Base-by-base conservation (phyloP, 1,140 invertebrate species). In the Zaprionus kolodkinae region DNA sequence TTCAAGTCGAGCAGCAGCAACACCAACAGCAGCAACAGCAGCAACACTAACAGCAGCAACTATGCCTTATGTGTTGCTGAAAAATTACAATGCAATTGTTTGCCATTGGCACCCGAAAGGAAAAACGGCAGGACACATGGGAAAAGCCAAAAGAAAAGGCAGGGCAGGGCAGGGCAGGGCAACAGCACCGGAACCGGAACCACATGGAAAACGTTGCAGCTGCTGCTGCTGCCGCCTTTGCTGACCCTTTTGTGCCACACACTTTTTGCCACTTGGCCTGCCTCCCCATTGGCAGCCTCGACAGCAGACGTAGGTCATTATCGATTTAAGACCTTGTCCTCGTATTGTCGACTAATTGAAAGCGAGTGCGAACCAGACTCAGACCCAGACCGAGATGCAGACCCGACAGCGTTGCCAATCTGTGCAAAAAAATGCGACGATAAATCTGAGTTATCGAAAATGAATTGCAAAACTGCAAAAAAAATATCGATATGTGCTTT, bases 21-120 rank as follows among this genome's bases (percentile, higher is more conserved):
- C 67, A 75, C 33, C 52, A 54, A 21, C 56, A 66, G 38, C 64
- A 64, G n/a, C 72, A 43, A 35, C 57, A 40, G 40, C 17, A 38
- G 52, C 45, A 64, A 54, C 70, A 66, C 56, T 61, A 59, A 77
- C 67, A 77, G 36, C 33, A 38, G 30, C 25, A 55, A 66, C 33
- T 30, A 64, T 48, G 67, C 36, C 40, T 36, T 68, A 35, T 72
- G 52, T 67, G 65, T 57, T 64, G 54, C 40, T 76, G 65, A 79
- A 81, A 79, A 81, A 87, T 87, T 77, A 82, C 83, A 88, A 89
- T 89, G 85, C 81, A 73, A 78, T 81, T 88, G 85, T 81, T 85
- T 75, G 67, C 66, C 75, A 70, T 67, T 73, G 76, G 64, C 72
- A 71, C 52, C 52, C 61, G 45, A 50, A 50, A 66, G 40, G 33